Conservation (phyloP, 2,113 vertebrate genomes). For the Hirundichthys speculiger region DNA sequence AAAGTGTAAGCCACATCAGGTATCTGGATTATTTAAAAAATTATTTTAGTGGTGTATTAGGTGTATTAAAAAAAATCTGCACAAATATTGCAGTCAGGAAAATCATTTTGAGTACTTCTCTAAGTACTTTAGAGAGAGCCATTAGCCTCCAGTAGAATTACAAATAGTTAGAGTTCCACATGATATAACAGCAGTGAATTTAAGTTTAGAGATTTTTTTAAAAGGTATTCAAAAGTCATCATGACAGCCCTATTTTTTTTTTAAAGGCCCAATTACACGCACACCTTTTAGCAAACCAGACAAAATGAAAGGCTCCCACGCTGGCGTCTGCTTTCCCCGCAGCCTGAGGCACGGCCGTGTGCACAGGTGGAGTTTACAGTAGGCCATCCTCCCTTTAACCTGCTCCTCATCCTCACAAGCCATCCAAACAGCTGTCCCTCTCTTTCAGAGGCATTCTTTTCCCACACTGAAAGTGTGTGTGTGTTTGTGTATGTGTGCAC, state of each 20-base stretch:
- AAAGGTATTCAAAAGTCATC: slow-evolving; percentile 2
- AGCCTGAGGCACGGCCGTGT: slow-evolving; percentile 50
- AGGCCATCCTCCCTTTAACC: slow-evolving; percentile 62
- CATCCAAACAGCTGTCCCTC: slow-evolving; percentile 92
- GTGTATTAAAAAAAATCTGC: no score
- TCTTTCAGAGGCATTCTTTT: slow-evolving; percentile 90
- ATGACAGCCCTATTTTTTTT: background rate
- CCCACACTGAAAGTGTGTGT: slow-evolving; percentile 84
- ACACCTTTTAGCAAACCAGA: slow-evolving; percentile 8
- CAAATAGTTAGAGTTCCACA: no score
- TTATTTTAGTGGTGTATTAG: no score
- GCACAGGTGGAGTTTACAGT: slow-evolving; percentile 76
- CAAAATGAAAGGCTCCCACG: slow-evolving; percentile 47
- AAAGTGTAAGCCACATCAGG: no score
- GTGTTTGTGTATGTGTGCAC: slow-evolving; percentile 67
- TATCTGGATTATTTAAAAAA: no score
- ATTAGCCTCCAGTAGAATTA: no score
- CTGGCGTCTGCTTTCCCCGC: slow-evolving; percentile 3
- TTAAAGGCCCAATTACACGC: background rate
- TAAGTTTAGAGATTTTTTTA: background rate
- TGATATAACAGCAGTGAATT: background rate
- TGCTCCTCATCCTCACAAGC: slow-evolving; percentile 60
- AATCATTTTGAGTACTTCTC: no score
- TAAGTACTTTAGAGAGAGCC: no score
- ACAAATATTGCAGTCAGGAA: no score